Conservation (phyloP, 2,797 vertebrate species). For the Vultur gryphus region DNA sequence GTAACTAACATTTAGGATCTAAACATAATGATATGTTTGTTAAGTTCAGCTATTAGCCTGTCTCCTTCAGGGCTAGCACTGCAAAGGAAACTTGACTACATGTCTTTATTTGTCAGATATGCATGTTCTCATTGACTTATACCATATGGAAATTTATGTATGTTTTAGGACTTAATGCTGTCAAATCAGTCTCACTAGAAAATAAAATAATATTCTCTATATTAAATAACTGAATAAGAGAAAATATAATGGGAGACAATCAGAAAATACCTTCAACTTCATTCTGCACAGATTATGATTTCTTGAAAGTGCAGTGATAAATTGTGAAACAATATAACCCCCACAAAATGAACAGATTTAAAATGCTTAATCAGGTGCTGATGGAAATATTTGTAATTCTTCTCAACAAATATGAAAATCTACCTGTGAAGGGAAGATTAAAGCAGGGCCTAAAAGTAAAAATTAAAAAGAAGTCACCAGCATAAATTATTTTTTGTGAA, state of each 20-base stretch:
- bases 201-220: not conserved
- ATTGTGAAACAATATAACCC: not conserved
- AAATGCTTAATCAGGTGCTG: not conserved
- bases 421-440: not conserved
- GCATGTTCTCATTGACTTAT: not conserved
- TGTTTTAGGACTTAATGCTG: not conserved
- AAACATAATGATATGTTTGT: not conserved
- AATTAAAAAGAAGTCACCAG: not conserved
- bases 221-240: not conserved
- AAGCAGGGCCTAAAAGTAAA: not conserved
- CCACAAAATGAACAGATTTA: not conserved
- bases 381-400: not conserved
- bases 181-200: not conserved
- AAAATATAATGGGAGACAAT: not conserved
- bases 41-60: not conserved
- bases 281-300: not conserved
- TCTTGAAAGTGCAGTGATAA: not conserved
- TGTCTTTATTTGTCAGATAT: not conserved
- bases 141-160: not conserved
- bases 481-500: not conserved
- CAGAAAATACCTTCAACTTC: not conserved
- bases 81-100: not conserved
- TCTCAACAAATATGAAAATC: not conserved
- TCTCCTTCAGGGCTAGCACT: not conserved
- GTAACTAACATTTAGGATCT: slow-evolving; percentile 29